phyloP scores from a whole-genome alignment of 2,888 invertebrate genomes.

The Elegia similella region DNA sequence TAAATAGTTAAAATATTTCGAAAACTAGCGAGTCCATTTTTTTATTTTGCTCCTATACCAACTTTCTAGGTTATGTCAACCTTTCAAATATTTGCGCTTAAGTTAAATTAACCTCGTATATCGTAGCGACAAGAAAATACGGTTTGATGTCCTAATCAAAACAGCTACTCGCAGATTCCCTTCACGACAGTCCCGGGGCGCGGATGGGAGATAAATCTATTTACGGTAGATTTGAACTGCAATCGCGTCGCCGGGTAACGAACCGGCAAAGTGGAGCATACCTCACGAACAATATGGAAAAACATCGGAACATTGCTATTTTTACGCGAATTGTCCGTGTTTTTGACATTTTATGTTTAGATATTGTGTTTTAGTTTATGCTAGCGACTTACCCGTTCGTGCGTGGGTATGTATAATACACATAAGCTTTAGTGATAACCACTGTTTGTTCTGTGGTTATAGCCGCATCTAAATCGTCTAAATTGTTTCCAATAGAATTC shows the following conservation, averaged over 20 bases:
- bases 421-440: no score
- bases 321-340: background rate
- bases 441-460: no score
- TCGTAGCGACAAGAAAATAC: background rate
- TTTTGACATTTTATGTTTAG: background rate
- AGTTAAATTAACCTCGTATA: background rate
- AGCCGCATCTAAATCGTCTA: no score
- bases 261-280: slow-evolving; percentile 37
- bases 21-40: no score
- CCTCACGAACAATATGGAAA: slow-evolving; percentile 31
- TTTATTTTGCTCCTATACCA: no score
- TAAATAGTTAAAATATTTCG: no score
- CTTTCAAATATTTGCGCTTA: no score
- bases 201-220: slow-evolving; percentile 46
- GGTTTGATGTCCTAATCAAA: background rate
- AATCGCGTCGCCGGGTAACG: slow-evolving; percentile 38
- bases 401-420: background rate
- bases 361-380: background rate
- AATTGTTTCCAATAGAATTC: no score
- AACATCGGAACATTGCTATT: slow-evolving; percentile 16
- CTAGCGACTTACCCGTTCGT: background rate
- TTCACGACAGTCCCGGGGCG: slow-evolving; percentile 10
- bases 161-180: background rate
- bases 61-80: no score
- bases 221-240: slow-evolving; percentile 54